These are phyloP conservation scores for Cirrhinus mrigala DNA, from an alignment of 2,797 vertebrate species.

Conservation along the genomic window DNA sequence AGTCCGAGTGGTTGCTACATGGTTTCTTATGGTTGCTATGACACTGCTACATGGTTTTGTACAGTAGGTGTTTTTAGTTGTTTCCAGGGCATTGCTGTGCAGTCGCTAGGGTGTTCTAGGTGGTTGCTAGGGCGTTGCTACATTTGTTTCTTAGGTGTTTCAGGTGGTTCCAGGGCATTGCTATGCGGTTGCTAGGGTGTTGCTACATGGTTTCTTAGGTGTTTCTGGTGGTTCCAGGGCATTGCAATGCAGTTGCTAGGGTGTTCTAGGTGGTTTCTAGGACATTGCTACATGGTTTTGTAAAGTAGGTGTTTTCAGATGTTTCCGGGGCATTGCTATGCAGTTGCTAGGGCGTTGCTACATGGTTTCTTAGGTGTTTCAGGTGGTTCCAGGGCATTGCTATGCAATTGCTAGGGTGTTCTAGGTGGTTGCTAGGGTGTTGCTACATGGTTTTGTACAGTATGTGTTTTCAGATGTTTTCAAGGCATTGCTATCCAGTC, in stretches of 20 bases:
- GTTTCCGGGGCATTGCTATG: not conserved
- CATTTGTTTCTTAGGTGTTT: no score
- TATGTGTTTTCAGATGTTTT: not conserved
- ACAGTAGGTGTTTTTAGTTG: no score
- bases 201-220: not conserved
- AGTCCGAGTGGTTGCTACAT: no score
- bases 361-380: not conserved
- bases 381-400: not conserved
- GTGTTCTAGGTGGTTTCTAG: not conserved
- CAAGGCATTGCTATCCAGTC: not conserved
- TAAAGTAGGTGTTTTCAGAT: not conserved
- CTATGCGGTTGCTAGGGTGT: not conserved
- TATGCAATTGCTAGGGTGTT: no score
- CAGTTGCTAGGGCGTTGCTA: not conserved
- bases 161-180: not conserved
- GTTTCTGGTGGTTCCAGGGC: not conserved
- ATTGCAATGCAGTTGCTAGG: not conserved
- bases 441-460: not conserved
- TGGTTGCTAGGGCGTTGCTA: no score
- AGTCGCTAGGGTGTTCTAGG: no score
- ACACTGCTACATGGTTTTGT: no score
- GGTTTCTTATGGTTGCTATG: no score
- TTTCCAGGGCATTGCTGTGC: no score
- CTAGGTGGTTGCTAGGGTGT: not conserved
- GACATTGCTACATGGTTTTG: no score